phyloP scores from a whole-genome alignment of 23 tunicate genomes.

The Styela clava region DNA sequence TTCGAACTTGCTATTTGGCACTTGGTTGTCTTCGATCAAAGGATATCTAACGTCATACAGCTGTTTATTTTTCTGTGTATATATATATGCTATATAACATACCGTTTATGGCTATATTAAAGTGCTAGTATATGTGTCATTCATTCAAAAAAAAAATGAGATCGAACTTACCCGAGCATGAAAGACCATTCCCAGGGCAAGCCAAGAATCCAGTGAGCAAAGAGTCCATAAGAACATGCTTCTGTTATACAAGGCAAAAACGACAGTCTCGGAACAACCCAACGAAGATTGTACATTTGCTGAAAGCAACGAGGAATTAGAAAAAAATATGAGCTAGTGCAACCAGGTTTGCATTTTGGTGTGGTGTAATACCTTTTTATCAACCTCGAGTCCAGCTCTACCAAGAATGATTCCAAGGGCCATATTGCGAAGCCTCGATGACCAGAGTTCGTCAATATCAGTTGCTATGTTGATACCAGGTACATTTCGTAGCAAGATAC shows the following conservation, averaged over 20 bases:
- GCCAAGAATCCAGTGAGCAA: conserved; percentile 46
- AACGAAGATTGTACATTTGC: conserved; percentile 54
- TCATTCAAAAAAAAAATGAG: too few species aligned
- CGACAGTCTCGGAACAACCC: conserved; percentile 60
- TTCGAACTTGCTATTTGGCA: too few species aligned
- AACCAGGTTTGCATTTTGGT: too few species aligned
- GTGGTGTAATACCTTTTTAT: conserved; percentile 57
- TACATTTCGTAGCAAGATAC: conserved; percentile 44
- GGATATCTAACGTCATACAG: too few species aligned
- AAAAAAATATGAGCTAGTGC: background rate
- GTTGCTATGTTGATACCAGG: conserved; percentile 42
- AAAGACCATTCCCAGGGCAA: conserved; percentile 69
- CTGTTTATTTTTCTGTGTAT: too few species aligned
- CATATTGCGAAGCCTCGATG: conserved; percentile 52
- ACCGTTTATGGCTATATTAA: too few species aligned
- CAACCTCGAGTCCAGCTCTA: conserved; percentile 64
- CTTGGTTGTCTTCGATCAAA: too few species aligned
- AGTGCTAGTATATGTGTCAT: too few species aligned
- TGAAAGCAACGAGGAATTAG: background rate
- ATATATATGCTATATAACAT: too few species aligned
- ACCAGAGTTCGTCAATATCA: conserved; percentile 32
- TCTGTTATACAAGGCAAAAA: conserved; percentile 57
- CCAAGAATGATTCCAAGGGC: conserved; percentile 60
- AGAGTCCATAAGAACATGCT: conserved; percentile 51
- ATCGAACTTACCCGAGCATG: conserved; percentile 58